Percentiles rank a stretch among this genome's conserved stretches.
Evolutionary conservation across 2,888 invertebrate species (phyloP).

Genomic region (Drosophila paucipuncta): DNA sequence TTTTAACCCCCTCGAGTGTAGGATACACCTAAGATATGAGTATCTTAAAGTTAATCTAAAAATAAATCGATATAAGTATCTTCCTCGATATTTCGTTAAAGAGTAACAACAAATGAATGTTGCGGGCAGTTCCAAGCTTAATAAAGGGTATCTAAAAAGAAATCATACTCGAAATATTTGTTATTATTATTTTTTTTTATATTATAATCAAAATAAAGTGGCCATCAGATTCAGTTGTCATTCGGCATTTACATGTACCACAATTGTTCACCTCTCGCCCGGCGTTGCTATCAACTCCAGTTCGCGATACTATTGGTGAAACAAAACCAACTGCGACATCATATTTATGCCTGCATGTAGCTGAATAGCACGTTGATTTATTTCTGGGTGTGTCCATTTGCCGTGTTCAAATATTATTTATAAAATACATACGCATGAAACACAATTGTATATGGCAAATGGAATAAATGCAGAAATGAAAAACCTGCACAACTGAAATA

Average conservation of each 20-base stretch:
- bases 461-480: constrained; percentile 59
- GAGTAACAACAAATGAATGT: not conserved
- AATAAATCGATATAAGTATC: not conserved
- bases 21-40: not conserved
- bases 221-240: constrained; percentile 54
- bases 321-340: constrained; percentile 25
- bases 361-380: constrained; percentile 35
- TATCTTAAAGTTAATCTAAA: not conserved
- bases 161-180: not conserved
- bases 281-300: constrained; percentile 25
- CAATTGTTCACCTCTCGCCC: constrained; percentile 10
- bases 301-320: constrained; percentile 38
- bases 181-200: not conserved
- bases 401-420: constrained; percentile 67
- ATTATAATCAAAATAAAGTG: constrained; percentile 51
- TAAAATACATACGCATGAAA: constrained; percentile 58
- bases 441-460: constrained; percentile 37
- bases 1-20: not conserved
- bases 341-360: constrained; percentile 32
- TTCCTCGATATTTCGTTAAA: not conserved
- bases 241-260: constrained; percentile 18
- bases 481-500: constrained; percentile 43
- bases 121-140: not conserved
- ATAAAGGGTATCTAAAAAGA: not conserved
- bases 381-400: constrained; percentile 68